Conservation (phyloP, 2,888 invertebrate species). For the Apantesis nais region DNA sequence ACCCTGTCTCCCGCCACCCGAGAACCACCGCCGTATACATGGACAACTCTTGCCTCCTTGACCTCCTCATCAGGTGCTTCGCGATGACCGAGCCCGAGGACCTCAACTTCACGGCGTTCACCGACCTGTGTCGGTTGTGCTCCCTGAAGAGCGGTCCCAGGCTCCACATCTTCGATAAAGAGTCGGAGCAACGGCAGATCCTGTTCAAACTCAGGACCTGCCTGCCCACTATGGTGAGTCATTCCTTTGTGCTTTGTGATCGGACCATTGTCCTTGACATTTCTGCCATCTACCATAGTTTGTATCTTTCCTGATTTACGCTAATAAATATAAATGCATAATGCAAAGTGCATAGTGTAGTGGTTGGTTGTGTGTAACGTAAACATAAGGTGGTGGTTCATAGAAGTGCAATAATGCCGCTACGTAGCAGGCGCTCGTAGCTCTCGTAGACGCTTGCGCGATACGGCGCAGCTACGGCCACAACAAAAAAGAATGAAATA, state of each 20-base stretch:
- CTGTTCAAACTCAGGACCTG: slow-evolving; percentile 89
- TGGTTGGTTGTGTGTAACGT: slow-evolving; percentile 35
- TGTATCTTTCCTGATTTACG: not conserved
- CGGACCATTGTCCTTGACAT: slow-evolving; percentile 47
- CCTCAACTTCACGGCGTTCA: slow-evolving; percentile 88
- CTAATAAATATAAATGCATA: not conserved
- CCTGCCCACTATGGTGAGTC: slow-evolving; percentile 88
- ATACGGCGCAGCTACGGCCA: slow-evolving; percentile 66
- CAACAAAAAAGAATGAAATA: slow-evolving; percentile 46
- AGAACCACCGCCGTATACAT: slow-evolving; percentile 80
- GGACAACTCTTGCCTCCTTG: slow-evolving; percentile 86
- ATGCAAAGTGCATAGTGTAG: slow-evolving; percentile 8
- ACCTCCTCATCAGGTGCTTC: slow-evolving; percentile 86
- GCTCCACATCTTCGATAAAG: slow-evolving; percentile 90
- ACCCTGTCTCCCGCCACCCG: slow-evolving; percentile 80
- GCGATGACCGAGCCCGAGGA: slow-evolving; percentile 88
- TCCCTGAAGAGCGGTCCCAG: slow-evolving; percentile 89
- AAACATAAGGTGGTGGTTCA: slow-evolving; percentile 48
- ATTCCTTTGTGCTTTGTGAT: slow-evolving; percentile 34
- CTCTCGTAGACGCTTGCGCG: slow-evolving; percentile 79
- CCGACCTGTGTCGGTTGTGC: slow-evolving; percentile 89
- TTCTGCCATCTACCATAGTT: slow-evolving; percentile 18
- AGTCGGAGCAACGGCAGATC: slow-evolving; percentile 89
- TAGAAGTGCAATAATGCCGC: slow-evolving; percentile 52
- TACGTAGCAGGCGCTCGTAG: slow-evolving; percentile 63